phyloP scores from a whole-genome alignment of 2,797 vertebrate genomes.

The Meda fulgida region DNA sequence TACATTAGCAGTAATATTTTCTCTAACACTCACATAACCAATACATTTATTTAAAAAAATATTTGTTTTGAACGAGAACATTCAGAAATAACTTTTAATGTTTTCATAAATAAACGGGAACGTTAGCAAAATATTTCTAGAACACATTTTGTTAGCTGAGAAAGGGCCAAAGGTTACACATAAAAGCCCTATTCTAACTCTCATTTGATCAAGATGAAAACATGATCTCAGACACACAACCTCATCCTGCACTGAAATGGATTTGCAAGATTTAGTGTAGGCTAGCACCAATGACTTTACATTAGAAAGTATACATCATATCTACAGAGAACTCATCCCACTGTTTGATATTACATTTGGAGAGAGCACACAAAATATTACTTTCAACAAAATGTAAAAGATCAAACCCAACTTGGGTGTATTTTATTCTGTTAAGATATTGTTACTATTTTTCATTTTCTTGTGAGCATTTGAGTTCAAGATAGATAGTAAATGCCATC shows the following conservation, averaged over 20 bases:
- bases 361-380: not conserved
- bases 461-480: not conserved
- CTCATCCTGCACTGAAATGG: not conserved
- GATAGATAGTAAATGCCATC: not conserved
- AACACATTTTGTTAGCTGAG: not conserved
- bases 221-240: not conserved
- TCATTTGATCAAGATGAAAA: not conserved
- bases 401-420: not conserved
- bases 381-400: not conserved
- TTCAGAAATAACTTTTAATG: not conserved
- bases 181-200: not conserved
- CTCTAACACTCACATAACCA: not conserved
- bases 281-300: constrained; percentile 12
- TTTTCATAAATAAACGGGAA: not conserved
- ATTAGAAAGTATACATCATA: not conserved
- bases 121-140: not conserved
- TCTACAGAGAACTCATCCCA: not conserved
- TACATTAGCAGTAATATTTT: not conserved
- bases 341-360: not conserved
- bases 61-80: not conserved
- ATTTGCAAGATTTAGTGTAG: constrained; percentile 3
- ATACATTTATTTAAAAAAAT: not conserved
- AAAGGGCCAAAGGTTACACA: not conserved
- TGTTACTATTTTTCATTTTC: not conserved
- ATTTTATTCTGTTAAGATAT: constrained; percentile 13